Conservation (phyloP, 2,797 vertebrate genomes). For the Macropodus opercularis region DNA sequence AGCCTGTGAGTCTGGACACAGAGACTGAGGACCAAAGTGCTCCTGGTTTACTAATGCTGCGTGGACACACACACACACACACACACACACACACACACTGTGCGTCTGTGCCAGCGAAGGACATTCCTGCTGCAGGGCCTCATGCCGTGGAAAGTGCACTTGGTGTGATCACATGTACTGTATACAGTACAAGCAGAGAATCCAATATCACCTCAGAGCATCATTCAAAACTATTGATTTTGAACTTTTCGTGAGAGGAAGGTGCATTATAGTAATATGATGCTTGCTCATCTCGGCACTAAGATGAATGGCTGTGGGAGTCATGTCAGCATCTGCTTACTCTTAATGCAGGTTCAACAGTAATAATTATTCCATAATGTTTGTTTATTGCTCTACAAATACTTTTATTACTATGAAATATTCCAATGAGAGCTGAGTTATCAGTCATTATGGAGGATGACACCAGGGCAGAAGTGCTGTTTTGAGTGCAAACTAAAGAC, state of each 20-base stretch:
- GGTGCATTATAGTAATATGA: conserved; percentile 81
- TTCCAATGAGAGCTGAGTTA: too few species aligned
- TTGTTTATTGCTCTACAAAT: conserved; percentile 47
- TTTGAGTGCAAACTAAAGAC: too few species aligned
- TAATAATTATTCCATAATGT: conserved; percentile 49
- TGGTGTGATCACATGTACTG: conserved; percentile 70
- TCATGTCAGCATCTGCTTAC: conserved; percentile 41
- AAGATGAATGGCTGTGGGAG: conserved; percentile 65
- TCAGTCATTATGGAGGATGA: too few species aligned
- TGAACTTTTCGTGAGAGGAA: conserved; percentile 75
- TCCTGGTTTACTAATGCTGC: conserved; percentile 40
- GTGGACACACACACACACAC: conserved; percentile 24
- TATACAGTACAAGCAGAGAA: conserved; percentile 62
- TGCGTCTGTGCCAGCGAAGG: too few species aligned
- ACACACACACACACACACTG: conserved; percentile 15
- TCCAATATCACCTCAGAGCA: conserved; percentile 64
- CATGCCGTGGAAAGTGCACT: conserved; percentile 57
- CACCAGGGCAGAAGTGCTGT: conserved; percentile 12
- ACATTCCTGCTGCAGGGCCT: conserved; percentile 63
- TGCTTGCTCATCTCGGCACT: conserved; percentile 46
- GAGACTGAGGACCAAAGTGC: conserved; percentile 65
- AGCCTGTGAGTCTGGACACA: conserved; percentile 82
- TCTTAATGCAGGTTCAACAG: conserved; percentile 25
- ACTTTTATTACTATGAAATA: conserved; percentile 22
- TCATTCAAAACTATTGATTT: conserved; percentile 81